A percentile compares a stretch with the other conserved stretches of the same genome.
Conservation (phyloP, 2,888 invertebrate genomes). For the Thysanoteuthis rhombus region DNA sequence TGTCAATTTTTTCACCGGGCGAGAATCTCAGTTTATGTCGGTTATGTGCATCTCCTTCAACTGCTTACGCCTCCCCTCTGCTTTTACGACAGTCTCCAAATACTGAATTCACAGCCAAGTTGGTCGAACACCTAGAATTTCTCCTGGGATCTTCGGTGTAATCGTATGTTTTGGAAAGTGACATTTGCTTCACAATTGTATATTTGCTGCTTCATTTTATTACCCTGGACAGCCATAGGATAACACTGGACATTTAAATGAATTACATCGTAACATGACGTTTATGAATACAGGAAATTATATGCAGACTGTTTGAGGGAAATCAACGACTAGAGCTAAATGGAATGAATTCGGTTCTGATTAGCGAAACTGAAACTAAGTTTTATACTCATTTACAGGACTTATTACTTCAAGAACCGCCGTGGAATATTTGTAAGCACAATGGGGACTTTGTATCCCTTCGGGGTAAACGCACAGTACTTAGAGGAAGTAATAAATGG, state of each 20-base stretch:
- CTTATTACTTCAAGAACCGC: background rate
- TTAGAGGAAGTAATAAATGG: background rate
- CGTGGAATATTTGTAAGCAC: background rate
- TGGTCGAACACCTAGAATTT: background rate
- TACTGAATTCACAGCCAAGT: background rate
- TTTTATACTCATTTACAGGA: background rate
- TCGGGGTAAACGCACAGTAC: background rate
- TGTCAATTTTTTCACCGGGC: too few species aligned
- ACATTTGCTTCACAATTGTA: background rate
- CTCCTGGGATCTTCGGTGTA: background rate
- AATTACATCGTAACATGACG: background rate
- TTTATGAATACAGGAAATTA: background rate
- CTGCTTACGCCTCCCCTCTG: background rate
- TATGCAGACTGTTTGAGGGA: background rate
- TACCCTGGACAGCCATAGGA: background rate
- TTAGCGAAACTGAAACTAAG: background rate
- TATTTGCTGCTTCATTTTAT: background rate
- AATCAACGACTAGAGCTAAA: background rate
- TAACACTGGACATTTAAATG: constrained; percentile 12
- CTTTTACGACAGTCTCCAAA: background rate
- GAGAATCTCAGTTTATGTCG: background rate
- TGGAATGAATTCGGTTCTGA: background rate
- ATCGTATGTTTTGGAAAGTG: background rate
- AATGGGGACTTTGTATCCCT: background rate
- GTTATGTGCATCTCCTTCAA: fast-evolving